phyloP scores from a whole-genome alignment of 1,140 invertebrate species.

The Drosophila cardini region DNA sequence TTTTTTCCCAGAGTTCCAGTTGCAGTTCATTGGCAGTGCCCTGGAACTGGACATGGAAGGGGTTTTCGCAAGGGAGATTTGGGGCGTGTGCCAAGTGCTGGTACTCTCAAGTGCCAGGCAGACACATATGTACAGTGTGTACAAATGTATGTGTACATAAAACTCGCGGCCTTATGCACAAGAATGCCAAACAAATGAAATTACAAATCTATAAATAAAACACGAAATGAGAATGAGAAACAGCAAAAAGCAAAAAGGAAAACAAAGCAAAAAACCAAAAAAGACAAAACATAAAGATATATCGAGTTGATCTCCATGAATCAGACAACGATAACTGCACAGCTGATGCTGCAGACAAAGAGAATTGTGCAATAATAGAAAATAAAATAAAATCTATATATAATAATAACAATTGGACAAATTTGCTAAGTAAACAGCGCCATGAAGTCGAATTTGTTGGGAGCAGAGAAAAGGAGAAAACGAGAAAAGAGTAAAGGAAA shows the following conservation, averaged over 20 bases:
- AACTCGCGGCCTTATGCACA: constrained; percentile 45
- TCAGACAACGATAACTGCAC: constrained; percentile 37
- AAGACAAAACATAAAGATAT: constrained; percentile 33
- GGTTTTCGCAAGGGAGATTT: not conserved
- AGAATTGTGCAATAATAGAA: constrained; percentile 8
- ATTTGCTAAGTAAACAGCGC: constrained; percentile 51
- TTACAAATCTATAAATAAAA: constrained; percentile 69
- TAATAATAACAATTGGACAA: constrained; percentile 17
- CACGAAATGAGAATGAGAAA: not conserved
- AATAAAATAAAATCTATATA: constrained; percentile 38
- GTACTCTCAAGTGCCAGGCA: constrained; percentile 1
- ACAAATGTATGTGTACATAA: too few species aligned
- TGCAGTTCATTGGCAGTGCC: constrained; percentile 43
- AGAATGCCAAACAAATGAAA: constrained; percentile 61
- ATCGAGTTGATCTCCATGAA: constrained; percentile 37
- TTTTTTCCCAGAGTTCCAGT: constrained; percentile 24
- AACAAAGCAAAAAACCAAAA: constrained; percentile 19
- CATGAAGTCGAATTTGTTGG: constrained; percentile 35
- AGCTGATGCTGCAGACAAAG: constrained; percentile 37
- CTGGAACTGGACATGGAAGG: not conserved
- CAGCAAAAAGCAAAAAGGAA: not conserved
- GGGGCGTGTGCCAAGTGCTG: constrained; percentile 8
- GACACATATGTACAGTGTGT: too few species aligned
- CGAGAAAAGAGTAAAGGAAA: constrained; percentile 39
- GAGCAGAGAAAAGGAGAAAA: constrained; percentile 25